A percentile compares a stretch with the other conserved stretches of the same genome.
These are phyloP conservation scores for Pomacea canaliculata DNA, from an alignment of 2,888 invertebrate species.

Conservation along the genomic window DNA sequence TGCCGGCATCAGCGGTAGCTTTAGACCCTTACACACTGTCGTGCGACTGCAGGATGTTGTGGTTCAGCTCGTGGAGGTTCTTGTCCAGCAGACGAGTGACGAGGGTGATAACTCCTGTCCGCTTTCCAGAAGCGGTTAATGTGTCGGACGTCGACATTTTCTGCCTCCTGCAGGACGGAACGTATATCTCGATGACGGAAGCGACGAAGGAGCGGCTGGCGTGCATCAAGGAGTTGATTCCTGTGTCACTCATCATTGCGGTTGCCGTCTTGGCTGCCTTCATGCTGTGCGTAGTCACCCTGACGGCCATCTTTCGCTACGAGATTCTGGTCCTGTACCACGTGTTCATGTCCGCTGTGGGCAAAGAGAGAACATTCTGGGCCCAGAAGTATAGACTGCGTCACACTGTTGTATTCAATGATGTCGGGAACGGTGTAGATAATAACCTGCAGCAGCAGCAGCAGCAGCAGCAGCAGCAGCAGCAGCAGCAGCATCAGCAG, in stretches of 20 bases:
- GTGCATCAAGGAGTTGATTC: neutral
- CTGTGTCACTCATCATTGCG: neutral
- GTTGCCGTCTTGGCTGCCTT: neutral
- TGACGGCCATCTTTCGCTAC: conserved; percentile 10
- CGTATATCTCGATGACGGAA: neutral
- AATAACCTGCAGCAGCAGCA: no score
- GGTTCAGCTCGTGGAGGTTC: conserved; percentile 2
- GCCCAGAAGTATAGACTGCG: no score
- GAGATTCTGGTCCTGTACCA: conserved; percentile 6
- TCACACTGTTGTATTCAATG: no score
- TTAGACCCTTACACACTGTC: conserved; percentile 13
- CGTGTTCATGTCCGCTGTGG: neutral
- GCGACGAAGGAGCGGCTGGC: neutral
- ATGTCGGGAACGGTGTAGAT: no score
- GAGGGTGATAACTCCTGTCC: neutral
- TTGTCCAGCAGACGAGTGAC: neutral
- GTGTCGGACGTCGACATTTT: neutral
- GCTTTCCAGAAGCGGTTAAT: no score
- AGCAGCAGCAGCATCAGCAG: no score
- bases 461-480: no score
- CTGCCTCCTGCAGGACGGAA: conserved; percentile 1
- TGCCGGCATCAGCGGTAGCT: neutral
- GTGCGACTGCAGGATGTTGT: conserved; percentile 9
- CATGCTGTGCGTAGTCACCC: neutral
- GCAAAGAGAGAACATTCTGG: no score